phyloP scores from a whole-genome alignment of 2,888 invertebrate species.

The Tenthredo scrophulariae region DNA sequence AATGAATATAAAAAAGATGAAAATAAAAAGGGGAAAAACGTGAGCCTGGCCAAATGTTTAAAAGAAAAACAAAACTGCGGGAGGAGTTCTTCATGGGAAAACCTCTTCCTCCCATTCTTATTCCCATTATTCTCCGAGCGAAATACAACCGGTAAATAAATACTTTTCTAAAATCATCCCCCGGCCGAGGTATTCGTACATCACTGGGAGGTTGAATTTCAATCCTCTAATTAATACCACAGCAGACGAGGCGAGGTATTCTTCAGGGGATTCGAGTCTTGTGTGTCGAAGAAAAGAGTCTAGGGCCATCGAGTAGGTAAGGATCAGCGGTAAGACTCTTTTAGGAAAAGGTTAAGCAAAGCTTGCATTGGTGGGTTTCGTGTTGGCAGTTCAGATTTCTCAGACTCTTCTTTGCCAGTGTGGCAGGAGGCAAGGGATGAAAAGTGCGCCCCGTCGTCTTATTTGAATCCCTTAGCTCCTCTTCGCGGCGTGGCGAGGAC shows the following conservation, averaged over 20 bases:
- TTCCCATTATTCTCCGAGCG: neutral
- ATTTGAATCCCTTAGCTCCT: conserved; percentile 71
- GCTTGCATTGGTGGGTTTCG: conserved; percentile 62
- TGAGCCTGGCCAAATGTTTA: conserved; percentile 9
- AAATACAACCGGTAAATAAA: neutral
- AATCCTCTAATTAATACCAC: conserved; percentile 29
- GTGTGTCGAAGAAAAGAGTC: conserved; percentile 51
- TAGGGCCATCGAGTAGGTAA: conserved; percentile 68
- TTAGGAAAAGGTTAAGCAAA: conserved; percentile 76
- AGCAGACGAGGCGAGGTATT: neutral
- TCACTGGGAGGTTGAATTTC: neutral
- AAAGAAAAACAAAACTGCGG: conserved; percentile 31
- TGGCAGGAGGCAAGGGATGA: neutral
- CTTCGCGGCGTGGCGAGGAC: conserved; percentile 53
- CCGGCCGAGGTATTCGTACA: neutral
- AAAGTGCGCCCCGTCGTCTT: conserved; percentile 58
- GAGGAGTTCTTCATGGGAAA: neutral
- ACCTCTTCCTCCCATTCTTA: neutral
- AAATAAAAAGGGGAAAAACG: conserved; percentile 60
- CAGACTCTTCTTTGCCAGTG: conserved; percentile 57
- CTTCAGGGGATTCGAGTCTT: neutral
- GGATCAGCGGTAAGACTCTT: conserved; percentile 71
- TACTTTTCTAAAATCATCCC: neutral
- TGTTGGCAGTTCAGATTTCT: conserved; percentile 78
- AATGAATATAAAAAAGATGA: conserved; percentile 52